phyloP scores from a whole-genome alignment of 2,797 vertebrate genomes.

The Buphagus erythrorhynchus region DNA sequence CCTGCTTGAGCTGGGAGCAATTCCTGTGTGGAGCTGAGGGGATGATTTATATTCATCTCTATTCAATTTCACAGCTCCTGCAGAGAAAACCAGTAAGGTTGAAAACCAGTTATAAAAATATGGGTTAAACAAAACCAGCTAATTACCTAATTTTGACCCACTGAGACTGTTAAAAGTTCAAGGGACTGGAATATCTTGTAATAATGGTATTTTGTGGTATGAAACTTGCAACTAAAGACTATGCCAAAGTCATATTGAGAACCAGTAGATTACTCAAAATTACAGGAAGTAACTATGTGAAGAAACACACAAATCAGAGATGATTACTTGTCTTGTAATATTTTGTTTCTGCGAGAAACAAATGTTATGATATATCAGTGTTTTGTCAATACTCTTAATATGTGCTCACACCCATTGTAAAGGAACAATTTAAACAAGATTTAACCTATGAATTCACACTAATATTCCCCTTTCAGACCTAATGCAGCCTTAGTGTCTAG shows the following conservation, averaged over 20 bases:
- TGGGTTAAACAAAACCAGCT: background rate
- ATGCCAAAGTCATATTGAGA: background rate
- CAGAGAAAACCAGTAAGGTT: background rate
- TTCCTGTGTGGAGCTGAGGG: background rate
- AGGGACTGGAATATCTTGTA: background rate
- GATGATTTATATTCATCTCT: background rate
- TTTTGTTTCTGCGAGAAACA: background rate
- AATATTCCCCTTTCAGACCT: background rate
- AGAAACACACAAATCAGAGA: background rate
- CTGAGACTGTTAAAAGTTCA: background rate
- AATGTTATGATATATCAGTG: background rate
- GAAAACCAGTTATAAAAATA: background rate
- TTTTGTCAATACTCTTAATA: background rate
- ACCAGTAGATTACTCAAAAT: background rate
- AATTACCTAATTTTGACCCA: background rate
- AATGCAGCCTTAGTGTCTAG: background rate
- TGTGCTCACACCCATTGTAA: background rate
- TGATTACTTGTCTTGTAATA: background rate
- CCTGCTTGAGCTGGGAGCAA: background rate
- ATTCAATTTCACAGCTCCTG: background rate
- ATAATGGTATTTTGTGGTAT: background rate
- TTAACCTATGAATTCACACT: background rate
- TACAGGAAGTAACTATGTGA: background rate
- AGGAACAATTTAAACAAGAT: background rate
- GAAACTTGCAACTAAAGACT: background rate